Base-by-base conservation (phyloP, 1,140 invertebrate species). In the Eciton burchellii region DNA sequence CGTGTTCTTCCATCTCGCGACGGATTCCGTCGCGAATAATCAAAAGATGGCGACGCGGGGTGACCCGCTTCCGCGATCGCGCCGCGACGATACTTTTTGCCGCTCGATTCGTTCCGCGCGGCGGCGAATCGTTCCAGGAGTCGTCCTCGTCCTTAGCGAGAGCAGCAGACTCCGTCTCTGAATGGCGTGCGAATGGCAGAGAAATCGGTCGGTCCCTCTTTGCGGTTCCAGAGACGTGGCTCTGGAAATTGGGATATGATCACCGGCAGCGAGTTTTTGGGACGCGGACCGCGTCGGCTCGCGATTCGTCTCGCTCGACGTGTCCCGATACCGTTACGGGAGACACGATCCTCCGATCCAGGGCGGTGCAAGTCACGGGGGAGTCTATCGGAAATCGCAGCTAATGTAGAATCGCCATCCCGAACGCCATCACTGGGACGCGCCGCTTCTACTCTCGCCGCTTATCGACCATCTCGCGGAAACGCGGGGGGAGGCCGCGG, bases 271-370 rank as follows among this genome's bases (percentile, higher is more conserved):
- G 24, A 11, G 62, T 56, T 81, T 76, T 65, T 43, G 59, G 24
- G 21, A 47, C 29, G 29, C 12, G 29, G 19, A 14, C n/a, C 45
- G 9, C 26, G 29, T 4, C 24, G 47, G 68, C 62, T 60, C 35
- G 4, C 41, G 65, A 81, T 86, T 82, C 16, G 77, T 65, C 68
- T 76, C 65, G 84, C 47, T 86, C 62, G 35, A 41, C 66, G 52
- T 16, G 65, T 45, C n/a, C 12, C 16, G 45, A 49, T 77, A 54
- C 81, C 81, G 84, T 87, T 88, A 88, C 19, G 26, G 43, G 45
- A 19, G 9, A 19, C 54, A 47, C 35, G n/a, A n/a, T n/a, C n/a
- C n/a, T n/a, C n/a, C n/a, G n/a, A n/a, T n/a, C n/a, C n/a, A n/a
- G n/a, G n/a, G n/a, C n/a, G n/a, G n/a, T 6, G 52, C 16, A 19